Conservation (phyloP, 2,113 vertebrate genomes). For the Eurypyga helias region DNA sequence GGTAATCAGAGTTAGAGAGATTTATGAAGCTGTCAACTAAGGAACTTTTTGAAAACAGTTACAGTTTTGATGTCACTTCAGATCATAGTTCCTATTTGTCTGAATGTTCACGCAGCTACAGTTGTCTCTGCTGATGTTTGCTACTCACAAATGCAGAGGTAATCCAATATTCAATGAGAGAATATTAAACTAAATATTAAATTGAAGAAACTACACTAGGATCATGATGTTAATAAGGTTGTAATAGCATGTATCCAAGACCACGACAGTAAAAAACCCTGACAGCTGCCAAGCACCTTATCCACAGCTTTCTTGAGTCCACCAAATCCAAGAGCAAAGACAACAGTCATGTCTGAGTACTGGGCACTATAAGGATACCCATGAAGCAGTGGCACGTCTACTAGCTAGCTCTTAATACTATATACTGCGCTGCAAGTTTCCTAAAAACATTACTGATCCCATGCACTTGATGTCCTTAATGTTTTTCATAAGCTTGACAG, state of each 20-base stretch:
- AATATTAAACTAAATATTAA: not conserved
- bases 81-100: not conserved
- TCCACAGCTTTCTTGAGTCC: not conserved
- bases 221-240: not conserved
- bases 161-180: not conserved
- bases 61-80: not conserved
- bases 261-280: not conserved
- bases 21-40: not conserved
- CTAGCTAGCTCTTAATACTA: not conserved
- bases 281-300: not conserved
- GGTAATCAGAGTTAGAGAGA: not conserved
- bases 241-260: not conserved
- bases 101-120: not conserved
- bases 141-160: not conserved
- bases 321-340: not conserved
- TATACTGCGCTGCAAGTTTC: not conserved
- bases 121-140: not conserved
- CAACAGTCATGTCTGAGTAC: not conserved
- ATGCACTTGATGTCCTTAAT: not conserved
- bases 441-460: not conserved
- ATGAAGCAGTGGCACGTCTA: not conserved
- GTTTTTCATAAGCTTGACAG: not conserved
- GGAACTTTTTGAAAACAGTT: not conserved
- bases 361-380: not conserved
- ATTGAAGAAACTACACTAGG: not conserved